phyloP scores from a whole-genome alignment of 2,797 vertebrate genomes.

The Odontamblyopus rebecca region DNA sequence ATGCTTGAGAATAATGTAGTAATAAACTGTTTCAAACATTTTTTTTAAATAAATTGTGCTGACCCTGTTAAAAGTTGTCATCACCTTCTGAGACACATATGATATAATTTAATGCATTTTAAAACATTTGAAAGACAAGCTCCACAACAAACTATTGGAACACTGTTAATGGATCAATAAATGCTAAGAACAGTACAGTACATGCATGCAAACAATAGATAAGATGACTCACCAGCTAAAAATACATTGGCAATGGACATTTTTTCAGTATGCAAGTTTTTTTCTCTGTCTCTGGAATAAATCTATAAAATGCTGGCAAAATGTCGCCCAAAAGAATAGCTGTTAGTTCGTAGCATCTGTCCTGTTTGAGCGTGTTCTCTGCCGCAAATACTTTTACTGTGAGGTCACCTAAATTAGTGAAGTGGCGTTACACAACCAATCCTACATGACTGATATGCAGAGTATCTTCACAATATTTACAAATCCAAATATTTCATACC shows the following conservation, averaged over 20 bases:
- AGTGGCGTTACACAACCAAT: constrained; percentile 26
- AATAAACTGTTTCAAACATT: too few relatives aligned
- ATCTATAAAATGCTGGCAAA: constrained; percentile 23
- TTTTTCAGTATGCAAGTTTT: constrained; percentile 17
- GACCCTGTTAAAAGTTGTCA: not conserved
- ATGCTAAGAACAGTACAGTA: constrained; percentile 12
- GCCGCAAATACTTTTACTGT: constrained; percentile 76
- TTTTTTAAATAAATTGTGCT: not conserved
- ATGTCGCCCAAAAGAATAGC: constrained; percentile 29
- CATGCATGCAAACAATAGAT: constrained; percentile 15
- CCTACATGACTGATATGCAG: not conserved
- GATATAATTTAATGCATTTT: not conserved
- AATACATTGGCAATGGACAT: constrained; percentile 38
- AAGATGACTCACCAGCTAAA: constrained; percentile 57
- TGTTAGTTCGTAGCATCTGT: constrained; percentile 61
- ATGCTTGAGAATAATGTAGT: too few relatives aligned
- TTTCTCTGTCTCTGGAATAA: constrained; percentile 32
- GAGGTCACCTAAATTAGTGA: constrained; percentile 71
- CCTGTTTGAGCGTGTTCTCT: constrained; percentile 54
- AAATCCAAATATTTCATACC: not conserved
- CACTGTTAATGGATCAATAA: not conserved
- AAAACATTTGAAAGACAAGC: not conserved
- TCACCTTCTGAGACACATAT: not conserved
- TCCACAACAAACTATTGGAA: not conserved
- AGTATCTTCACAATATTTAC: not conserved